These are phyloP conservation scores for Pogonocherus hispidulus DNA, from an alignment of 2,888 invertebrate species.

Conservation along the genomic window DNA sequence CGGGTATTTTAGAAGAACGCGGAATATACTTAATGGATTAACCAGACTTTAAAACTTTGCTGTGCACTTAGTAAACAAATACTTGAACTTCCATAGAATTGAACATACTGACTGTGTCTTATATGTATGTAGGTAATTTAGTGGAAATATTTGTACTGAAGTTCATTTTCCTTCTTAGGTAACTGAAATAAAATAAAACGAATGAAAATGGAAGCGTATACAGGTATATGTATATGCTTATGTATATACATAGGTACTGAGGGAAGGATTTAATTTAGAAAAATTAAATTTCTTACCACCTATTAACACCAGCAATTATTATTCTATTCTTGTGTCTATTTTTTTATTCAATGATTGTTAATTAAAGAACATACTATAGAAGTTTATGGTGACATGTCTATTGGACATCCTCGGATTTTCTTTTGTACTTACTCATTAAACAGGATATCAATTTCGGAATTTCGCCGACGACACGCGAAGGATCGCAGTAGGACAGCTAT, in stretches of 20 bases:
- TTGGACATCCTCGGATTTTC: no score
- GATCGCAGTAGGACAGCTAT: constrained; percentile 47
- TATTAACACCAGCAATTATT: no score
- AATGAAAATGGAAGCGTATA: no score
- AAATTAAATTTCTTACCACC: no score
- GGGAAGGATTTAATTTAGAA: no score
- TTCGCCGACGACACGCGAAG: constrained; percentile 41
- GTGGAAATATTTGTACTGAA: background rate
- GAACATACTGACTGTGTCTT: background rate
- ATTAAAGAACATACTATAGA: no score
- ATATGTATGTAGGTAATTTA: background rate
- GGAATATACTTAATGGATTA: constrained; percentile 31
- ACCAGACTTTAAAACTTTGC: background rate
- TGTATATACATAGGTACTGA: no score
- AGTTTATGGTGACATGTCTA: no score
- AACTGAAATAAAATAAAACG: no score
- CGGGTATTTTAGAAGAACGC: constrained; percentile 42
- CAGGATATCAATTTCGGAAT: constrained; percentile 27
- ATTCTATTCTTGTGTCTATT: no score
- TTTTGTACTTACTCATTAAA: background rate
- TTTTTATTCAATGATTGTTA: no score
- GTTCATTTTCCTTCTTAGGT: background rate
- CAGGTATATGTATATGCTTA: no score
- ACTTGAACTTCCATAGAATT: background rate
- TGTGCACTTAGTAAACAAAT: background rate